Evolutionary conservation across 2,797 vertebrate genomes (phyloP), one percentile per base, ranked within the genome.

Genomic region (Tiaroga cobitis): DNA sequence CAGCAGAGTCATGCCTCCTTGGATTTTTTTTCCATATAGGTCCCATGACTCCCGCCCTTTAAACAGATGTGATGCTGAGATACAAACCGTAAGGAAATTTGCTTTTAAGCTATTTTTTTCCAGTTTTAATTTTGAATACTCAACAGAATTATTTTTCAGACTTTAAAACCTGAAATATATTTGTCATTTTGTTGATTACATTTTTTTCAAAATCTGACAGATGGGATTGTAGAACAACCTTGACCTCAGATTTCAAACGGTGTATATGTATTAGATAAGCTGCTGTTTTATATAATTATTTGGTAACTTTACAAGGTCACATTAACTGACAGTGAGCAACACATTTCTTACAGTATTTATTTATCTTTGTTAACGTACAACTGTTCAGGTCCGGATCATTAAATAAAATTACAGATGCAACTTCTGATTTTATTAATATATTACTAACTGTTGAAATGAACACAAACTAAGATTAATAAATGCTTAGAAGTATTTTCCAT

Each of bases 31-130:
- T 78, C 73, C n/a, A n/a, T n/a, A 56, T 43, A 41, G 49, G 74
- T 79, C 75, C 70, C 83, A 72, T 84, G 83, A 84, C 51, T 84
- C n/a, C 74, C 49, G 56, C 74, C 37, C 46, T 68, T 79, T 46
- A 24, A 84, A 69, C 37, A 61, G 75, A 84, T 15, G 65, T 59
- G 51, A 63, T 74, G 37, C 24, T 39, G 26, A 73, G 54, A 79
- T 78, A 61, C 29, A 84, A 59, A n/a, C 51, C 83, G 54, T 19
- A 43, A 84, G 83, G 75, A 78, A 59, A 43, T 54, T 54, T 21
- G 32, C 32, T 39, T 68, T 77, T 56, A 68, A 7, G 21, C 75
- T 34, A 11, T 21, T 83, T 67, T 67, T 51, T n/a, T 16, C n/a
- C 26, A 3, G 59, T 49, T 51, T 76, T 37, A 37, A 74, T 82